Percentiles rank a stretch among this genome's conserved stretches.
phyloP scores from a whole-genome alignment of 2,797 vertebrate species.

The Eutrigla gurnardus region DNA sequence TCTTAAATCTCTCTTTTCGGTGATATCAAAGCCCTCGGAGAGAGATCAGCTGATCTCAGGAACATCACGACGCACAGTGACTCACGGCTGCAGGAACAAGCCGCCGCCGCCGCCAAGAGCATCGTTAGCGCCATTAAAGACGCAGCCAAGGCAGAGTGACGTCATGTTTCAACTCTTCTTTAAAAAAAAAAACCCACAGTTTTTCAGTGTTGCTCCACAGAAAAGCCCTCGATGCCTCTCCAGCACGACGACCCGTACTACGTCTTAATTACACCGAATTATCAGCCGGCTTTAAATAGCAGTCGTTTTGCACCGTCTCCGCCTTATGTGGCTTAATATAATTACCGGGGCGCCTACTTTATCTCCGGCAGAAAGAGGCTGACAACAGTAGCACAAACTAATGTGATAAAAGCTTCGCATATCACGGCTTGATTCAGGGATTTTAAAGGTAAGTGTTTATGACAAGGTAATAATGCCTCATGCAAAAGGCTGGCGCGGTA shows the following conservation, averaged over 20 bases:
- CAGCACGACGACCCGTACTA: constrained; percentile 72
- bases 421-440: constrained; percentile 89
- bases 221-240: constrained; percentile 67
- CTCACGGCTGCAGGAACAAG: constrained; percentile 66
- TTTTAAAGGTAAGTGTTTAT: constrained; percentile 98
- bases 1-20: constrained; percentile 55
- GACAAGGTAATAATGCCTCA: constrained; percentile 99
- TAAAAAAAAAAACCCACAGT: constrained; percentile 8
- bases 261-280: constrained; percentile 87
- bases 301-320: constrained; percentile 80
- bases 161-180: not conserved
- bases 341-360: constrained; percentile 92
- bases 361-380: constrained; percentile 97
- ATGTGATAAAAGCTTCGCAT: constrained; percentile 98
- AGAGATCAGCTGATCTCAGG: constrained; percentile 46
- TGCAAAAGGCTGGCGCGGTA: constrained; percentile 94
- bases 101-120: constrained; percentile 22
- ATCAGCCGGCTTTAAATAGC: constrained; percentile 85
- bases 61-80: constrained; percentile 51
- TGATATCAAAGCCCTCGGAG: constrained; percentile 53
- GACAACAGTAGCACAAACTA: constrained; percentile 95
- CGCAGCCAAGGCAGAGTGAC: constrained; percentile 25
- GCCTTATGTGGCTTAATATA: constrained; percentile 86
- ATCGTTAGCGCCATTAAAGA: constrained; percentile 20
- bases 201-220: constrained; percentile 51